phyloP scores from a whole-genome alignment of 2,113 vertebrate genomes.

The Corynorhinus townsendii region DNA sequence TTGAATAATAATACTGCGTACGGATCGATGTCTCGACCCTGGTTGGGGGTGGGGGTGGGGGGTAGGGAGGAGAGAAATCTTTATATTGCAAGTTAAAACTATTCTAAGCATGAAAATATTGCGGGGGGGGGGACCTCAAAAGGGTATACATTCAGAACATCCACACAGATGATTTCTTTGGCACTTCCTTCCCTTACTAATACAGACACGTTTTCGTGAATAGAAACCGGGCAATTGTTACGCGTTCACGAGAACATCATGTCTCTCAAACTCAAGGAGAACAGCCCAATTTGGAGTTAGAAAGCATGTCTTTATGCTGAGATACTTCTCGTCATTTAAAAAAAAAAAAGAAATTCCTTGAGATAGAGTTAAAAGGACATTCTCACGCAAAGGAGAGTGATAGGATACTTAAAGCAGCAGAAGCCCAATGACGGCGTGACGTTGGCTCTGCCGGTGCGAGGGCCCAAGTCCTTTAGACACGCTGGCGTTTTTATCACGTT shows the following conservation, averaged over 20 bases:
- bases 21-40: neutral
- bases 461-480: neutral
- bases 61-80: neutral
- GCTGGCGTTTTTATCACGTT: neutral
- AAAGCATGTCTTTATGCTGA: neutral
- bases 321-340: neutral
- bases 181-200: neutral
- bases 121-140: neutral
- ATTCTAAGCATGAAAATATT: neutral
- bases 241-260: neutral
- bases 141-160: neutral
- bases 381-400: neutral
- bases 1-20: neutral
- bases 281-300: neutral
- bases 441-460: neutral
- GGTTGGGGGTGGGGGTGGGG: accelerated
- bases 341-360: neutral
- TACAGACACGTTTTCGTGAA: neutral
- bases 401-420: neutral
- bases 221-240: neutral
- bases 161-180: neutral
- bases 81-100: neutral
- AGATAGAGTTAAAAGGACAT: neutral
- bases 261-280: neutral
- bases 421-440: neutral